Evolutionary conservation across 2,797 vertebrate genomes (phyloP).

Genomic region (Mico argentatus): DNA sequence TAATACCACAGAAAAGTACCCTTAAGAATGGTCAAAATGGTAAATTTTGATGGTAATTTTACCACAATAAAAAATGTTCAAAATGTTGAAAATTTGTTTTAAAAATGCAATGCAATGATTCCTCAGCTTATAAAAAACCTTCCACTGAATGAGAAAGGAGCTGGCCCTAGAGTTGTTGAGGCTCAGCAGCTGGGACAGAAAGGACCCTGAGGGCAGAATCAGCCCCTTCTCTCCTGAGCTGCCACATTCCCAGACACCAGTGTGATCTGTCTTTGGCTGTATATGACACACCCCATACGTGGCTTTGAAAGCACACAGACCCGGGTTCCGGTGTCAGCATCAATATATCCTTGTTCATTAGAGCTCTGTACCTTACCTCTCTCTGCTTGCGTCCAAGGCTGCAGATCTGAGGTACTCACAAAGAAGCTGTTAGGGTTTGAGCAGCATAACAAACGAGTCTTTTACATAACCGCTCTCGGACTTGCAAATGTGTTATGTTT

Average conservation of each 20-base stretch:
- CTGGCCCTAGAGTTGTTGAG: background rate
- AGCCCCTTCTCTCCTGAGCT: background rate
- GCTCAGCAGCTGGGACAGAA: background rate
- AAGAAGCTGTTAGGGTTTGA: background rate
- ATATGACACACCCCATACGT: rapidly evolving
- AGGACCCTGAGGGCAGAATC: background rate
- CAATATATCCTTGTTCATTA: rapidly evolving
- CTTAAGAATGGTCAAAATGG: background rate
- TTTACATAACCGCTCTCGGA: rapidly evolving
- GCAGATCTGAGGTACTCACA: background rate
- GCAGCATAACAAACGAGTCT: rapidly evolving
- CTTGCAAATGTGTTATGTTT: rapidly evolving
- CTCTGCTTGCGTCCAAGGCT: background rate
- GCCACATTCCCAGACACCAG: background rate
- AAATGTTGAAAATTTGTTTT: background rate
- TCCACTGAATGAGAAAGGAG: background rate
- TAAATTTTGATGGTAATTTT: background rate
- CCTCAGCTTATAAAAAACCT: background rate
- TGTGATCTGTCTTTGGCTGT: background rate
- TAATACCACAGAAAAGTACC: rapidly evolving
- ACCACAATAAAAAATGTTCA: background rate
- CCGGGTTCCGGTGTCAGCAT: background rate
- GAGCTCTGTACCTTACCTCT: background rate
- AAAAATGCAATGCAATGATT: background rate
- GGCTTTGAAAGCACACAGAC: background rate